Conservation (phyloP, 1,140 invertebrate species). For the Wiebesia pumilae region DNA sequence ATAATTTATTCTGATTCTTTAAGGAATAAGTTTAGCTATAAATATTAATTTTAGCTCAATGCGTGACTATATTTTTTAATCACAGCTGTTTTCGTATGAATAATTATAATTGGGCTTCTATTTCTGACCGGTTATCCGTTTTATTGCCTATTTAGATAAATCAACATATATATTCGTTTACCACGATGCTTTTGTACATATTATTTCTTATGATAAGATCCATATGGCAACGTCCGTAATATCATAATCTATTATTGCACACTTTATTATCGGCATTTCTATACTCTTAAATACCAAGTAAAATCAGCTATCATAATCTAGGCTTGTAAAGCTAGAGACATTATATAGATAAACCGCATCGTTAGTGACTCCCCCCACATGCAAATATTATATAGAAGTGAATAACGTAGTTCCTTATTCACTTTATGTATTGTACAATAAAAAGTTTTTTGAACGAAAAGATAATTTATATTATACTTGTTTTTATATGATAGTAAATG, state of each 20-base stretch:
- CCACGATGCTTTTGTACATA: too few relatives aligned
- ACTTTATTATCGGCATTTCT: background rate
- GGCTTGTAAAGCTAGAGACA: background rate
- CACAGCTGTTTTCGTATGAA: too few relatives aligned
- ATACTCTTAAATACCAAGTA: background rate
- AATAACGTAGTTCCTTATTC: background rate
- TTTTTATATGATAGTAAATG: too few relatives aligned
- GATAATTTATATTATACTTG: background rate
- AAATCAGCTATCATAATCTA: background rate
- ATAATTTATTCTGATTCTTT: too few relatives aligned
- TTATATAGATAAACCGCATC: background rate
- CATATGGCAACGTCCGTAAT: background rate
- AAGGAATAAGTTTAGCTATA: too few relatives aligned
- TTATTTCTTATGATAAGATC: too few relatives aligned
- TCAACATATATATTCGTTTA: too few relatives aligned
- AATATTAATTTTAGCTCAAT: too few relatives aligned
- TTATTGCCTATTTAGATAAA: too few relatives aligned
- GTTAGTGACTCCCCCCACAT: background rate
- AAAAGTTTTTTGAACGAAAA: background rate
- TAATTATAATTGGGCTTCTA: too few relatives aligned
- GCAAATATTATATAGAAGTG: background rate
- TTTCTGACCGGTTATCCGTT: too few relatives aligned
- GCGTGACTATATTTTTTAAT: too few relatives aligned
- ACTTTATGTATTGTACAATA: background rate
- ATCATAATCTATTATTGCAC: background rate